Evolutionary conservation across 2,113 vertebrate genomes (phyloP).

Genomic region (Eurypyga helias): DNA sequence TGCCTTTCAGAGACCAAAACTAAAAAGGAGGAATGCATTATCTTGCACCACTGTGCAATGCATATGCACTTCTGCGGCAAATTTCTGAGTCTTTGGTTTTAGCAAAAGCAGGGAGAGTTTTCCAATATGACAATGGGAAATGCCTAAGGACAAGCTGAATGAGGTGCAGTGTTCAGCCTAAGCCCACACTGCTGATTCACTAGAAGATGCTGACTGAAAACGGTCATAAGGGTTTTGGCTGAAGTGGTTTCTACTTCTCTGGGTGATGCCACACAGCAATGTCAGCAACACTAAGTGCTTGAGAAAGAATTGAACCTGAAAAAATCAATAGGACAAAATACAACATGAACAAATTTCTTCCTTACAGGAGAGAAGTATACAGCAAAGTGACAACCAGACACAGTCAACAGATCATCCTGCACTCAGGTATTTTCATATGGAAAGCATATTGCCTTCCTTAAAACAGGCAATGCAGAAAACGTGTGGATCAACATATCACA

Average conservation of each 20-base stretch:
- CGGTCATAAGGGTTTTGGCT: background rate
- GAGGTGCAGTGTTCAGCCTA: background rate
- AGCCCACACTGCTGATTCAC: conserved; percentile 20
- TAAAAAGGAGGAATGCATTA: background rate
- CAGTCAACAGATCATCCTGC: background rate
- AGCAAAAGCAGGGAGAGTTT: background rate
- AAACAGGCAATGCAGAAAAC: background rate
- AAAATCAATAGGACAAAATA: conserved; percentile 17
- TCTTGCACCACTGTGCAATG: background rate
- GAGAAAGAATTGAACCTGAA: background rate
- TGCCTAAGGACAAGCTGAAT: background rate
- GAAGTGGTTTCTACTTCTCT: background rate
- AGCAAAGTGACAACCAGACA: background rate
- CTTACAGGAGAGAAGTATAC: background rate
- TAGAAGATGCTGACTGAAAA: background rate
- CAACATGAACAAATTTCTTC: background rate
- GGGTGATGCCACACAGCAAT: background rate
- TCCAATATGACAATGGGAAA: background rate
- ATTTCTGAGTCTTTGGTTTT: background rate
- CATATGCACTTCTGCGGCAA: background rate
- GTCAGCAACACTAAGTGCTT: background rate
- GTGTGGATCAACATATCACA: background rate
- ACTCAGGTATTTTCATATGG: background rate
- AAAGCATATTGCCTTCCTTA: background rate
- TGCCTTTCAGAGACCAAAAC: conserved; percentile 5